These are phyloP conservation scores for Macropus fuliginosus DNA, from an alignment of 2,797 vertebrate genomes.

Conservation along the genomic window DNA sequence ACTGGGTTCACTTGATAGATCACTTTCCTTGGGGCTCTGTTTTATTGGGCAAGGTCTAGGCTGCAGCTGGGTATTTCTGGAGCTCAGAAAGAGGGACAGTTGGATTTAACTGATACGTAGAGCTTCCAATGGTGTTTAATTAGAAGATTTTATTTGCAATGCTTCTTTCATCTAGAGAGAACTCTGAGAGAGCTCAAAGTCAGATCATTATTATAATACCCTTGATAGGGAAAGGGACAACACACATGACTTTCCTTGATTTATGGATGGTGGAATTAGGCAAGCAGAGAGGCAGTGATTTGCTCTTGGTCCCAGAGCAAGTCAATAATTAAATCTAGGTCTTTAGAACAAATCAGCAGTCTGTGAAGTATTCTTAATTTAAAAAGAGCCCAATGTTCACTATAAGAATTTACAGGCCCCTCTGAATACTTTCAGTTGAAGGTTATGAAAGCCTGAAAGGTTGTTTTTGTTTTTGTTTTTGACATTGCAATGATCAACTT, in stretches of 20 bases:
- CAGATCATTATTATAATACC: not conserved
- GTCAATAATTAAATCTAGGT: not conserved
- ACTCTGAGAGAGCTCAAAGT: slow-evolving; percentile 42
- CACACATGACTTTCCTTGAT: not conserved
- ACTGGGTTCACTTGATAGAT: not conserved
- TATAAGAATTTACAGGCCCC: slow-evolving; percentile 10
- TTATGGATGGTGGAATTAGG: slow-evolving; percentile 39
- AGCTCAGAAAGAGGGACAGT: not conserved
- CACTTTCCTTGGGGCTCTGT: not conserved
- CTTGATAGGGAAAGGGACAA: slow-evolving; percentile 18
- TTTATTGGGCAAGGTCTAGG: slow-evolving; percentile 19
- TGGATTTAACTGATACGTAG: not conserved
- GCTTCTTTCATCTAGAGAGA: slow-evolving; percentile 35
- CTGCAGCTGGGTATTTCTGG: slow-evolving; percentile 1
- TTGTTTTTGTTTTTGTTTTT: not conserved
- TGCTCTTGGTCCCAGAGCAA: slow-evolving; percentile 9
- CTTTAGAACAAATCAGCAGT: slow-evolving; percentile 35
- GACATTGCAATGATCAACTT: not conserved
- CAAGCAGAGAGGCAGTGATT: not conserved
- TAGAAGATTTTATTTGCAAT: not conserved
- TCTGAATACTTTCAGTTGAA: slow-evolving; percentile 37
- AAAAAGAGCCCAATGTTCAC: not conserved
- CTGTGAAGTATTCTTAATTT: not conserved
- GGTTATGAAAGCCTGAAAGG: slow-evolving; percentile 6
- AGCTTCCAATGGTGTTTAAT: slow-evolving; percentile 32